Base-by-base conservation (phyloP, 2,888 invertebrate species). In the Andrena fulva region DNA sequence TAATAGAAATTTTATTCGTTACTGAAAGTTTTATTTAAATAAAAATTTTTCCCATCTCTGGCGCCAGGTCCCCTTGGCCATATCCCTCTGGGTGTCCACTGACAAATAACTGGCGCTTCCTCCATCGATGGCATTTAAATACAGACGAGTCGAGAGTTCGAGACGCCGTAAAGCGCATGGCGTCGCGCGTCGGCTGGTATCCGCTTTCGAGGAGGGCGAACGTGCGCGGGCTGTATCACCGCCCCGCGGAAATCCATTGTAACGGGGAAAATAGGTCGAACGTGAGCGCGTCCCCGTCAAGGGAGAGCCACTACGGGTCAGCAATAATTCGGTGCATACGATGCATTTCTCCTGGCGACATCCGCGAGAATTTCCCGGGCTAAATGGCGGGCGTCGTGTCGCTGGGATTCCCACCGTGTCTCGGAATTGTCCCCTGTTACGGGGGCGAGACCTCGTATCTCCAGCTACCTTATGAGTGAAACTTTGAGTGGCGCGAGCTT, bases 311-410 rank as follows among this genome's bases (percentile, higher is more conserved):
- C 73, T 70, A 54, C 81, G 67, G 77, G 77, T 83, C 81, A 60
- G 75, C 80, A 82, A 82, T 82, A 82, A 86, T 85, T 78, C 77
- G 84, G 73, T 62, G 73, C 73, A 73, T 63, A 79, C 79, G 79
- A 80, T 82, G 86, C 79, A 86, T 82, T 86, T 86, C 86, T 84
- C 86, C 62, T 63, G 75, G 56, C 70, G 84, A 86, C 81, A 81
- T 82, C 81, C 84, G 35, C 62, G 83, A 48, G 82, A 77, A 24
- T 24, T 64, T 2, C 8, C 20, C 31, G 8, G 52, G 75, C 67
- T 71, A 82, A 82, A 74, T 64, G 63, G 63, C 72, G 72, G 29
- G 72, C 35, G 52, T 54, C 33, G 66, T 76, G 79, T 63, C 59
- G 54, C 72, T 69, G 63, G 64, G 73, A 54, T 74, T 64, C 60